Evolutionary conservation across 2,113 vertebrate genomes (phyloP).

Genomic region (Chaetodon auriga): DNA sequence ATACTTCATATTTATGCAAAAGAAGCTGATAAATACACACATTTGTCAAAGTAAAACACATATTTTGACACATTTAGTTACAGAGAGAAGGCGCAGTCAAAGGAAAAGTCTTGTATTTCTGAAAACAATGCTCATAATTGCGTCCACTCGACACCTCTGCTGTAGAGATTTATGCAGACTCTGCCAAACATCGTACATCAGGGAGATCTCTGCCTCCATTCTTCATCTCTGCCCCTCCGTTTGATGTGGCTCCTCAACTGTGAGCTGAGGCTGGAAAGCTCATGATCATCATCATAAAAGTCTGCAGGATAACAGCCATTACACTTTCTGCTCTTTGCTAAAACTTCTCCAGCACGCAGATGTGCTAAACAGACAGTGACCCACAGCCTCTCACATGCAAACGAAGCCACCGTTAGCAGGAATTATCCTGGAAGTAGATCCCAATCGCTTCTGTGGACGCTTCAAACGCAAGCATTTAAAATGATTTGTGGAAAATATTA

Average conservation of each 20-base stretch:
- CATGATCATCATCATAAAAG: not conserved
- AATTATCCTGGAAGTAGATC: too few relatives aligned
- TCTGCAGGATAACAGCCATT: not conserved
- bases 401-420: not conserved
- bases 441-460: not conserved
- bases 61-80: not conserved
- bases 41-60: not conserved
- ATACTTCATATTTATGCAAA: not conserved
- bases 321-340: not conserved
- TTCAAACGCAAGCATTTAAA: not conserved
- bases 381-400: not conserved
- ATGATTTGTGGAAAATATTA: not conserved
- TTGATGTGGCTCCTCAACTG: too few relatives aligned
- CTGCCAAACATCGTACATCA: too few relatives aligned
- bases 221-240: too few relatives aligned
- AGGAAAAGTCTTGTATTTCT: not conserved
- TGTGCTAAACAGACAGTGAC: not conserved
- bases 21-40: too few relatives aligned
- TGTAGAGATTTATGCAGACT: too few relatives aligned
- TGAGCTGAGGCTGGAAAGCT: too few relatives aligned
- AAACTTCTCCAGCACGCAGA: not conserved
- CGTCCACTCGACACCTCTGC: too few relatives aligned
- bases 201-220: too few relatives aligned
- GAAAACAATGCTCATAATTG: too few relatives aligned
- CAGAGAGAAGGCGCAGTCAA: not conserved